Evolutionary conservation across 2,888 invertebrate species (phyloP), one percentile per base, ranked within the genome.

Genomic region (Erebia epiphron): DNA sequence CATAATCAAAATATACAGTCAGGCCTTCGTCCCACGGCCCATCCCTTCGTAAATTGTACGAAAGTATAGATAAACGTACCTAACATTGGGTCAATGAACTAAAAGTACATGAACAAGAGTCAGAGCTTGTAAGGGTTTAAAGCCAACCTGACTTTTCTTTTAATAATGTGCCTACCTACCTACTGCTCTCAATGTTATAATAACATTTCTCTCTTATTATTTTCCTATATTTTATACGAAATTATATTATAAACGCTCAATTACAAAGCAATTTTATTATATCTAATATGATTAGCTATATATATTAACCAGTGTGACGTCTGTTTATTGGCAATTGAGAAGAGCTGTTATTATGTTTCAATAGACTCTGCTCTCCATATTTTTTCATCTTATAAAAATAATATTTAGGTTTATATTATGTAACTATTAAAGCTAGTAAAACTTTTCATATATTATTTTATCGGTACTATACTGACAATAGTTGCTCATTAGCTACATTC

Each of bases 21-120:
- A 62, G 14, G 1, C 8, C 62, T 62, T 21, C 49, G 21, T 49
- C 49, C 60, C 41, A n/a, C 35, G 35, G 35, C 43, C 13, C 61
- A 2, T n/a, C 18, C 54, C 54, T 16, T 54, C 3, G 8, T 21
- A 21, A 46, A 46, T 4, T 61, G 49, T 62, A 18, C 21, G 54
- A 18, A 50, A n/a, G 14, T 49, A 35, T 58, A 58, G 14, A 13
- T 41, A 58, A 41, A 13, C 26, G 46, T 60, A 35, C 35, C 35
- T 52, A 65, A 35, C 54, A 65, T 65, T 49, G 41, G 58, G 58
- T 67, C 67, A 58, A 67, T 10, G 67, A 67, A 67, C 67, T 43
- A 26, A 41, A 16, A 43, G 14, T 46, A 66, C n/a, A 13, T 56
- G 65, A 56, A 16, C 57, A 14, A 66, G 46, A 67, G 57, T 26